Evolutionary conservation across 37 sponge, comb jelly and placozoan genomes (phyloP).

Genomic region (Cladorhizidae sp.): DNA sequence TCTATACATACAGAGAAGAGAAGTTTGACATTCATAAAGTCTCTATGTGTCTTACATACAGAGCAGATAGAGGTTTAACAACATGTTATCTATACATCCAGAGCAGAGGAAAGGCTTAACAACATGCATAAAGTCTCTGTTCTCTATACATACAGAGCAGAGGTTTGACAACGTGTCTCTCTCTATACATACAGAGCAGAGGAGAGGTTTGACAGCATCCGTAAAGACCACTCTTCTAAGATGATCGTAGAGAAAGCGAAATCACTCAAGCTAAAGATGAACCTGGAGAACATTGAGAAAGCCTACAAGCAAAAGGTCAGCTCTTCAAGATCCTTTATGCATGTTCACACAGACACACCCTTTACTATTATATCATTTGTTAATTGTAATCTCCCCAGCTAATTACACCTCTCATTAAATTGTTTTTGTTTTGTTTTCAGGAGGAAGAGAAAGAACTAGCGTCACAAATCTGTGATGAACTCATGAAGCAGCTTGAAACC

Average conservation of each 20-base stretch:
- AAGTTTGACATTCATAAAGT: too few relatives aligned
- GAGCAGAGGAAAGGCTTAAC: too few relatives aligned
- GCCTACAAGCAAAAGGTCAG: conserved; percentile 61
- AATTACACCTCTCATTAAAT: not conserved
- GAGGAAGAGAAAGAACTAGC: conserved; percentile 69
- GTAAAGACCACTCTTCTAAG: conserved; percentile 44
- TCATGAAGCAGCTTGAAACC: conserved; percentile 30
- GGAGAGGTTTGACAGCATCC: conserved; percentile 1
- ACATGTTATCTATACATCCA: too few relatives aligned
- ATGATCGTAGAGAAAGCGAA: conserved; percentile 53
- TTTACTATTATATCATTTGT: too few relatives aligned
- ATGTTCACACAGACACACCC: not conserved
- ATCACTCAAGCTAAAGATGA: conserved; percentile 45
- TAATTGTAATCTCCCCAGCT: too few relatives aligned
- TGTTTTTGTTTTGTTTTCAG: conserved; percentile 14
- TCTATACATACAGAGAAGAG: too few relatives aligned
- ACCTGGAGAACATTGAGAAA: conserved; percentile 54
- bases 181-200: not conserved
- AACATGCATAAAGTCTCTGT: too few relatives aligned
- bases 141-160: too few relatives aligned
- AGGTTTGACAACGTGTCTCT: too few relatives aligned
- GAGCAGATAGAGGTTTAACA: too few relatives aligned
- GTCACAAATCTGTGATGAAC: conserved; percentile 78
- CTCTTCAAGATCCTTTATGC: not conserved
- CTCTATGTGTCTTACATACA: too few relatives aligned